Conservation (phyloP, 53 echinoderm and acorn worm genomes). For the Pentamera pediparva region DNA sequence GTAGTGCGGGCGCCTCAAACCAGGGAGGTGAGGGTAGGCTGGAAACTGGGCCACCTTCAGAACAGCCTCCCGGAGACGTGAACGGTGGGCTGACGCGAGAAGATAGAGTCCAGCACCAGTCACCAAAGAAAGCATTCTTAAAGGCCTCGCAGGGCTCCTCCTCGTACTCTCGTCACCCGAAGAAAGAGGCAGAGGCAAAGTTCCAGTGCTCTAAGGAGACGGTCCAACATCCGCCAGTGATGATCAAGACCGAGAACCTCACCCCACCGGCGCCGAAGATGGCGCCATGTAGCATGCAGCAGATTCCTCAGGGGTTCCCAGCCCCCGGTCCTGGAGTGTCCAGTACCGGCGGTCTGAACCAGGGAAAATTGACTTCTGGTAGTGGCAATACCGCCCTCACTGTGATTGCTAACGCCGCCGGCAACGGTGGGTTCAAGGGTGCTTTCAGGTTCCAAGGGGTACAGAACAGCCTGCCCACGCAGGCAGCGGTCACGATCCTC, state of each 20-base stretch:
- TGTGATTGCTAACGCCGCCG: background rate
- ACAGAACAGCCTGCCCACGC: background rate
- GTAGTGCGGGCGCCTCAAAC: slow-evolving; percentile 26
- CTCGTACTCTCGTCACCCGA: slow-evolving; percentile 32
- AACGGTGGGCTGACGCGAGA: slow-evolving; percentile 29
- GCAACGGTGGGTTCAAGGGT: background rate
- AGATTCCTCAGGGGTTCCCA: background rate
- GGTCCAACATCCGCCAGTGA: background rate
- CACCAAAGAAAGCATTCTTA: slow-evolving; percentile 37
- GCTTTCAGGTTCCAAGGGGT: background rate
- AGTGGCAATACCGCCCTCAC: slow-evolving; percentile 19
- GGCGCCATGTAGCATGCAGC: background rate
- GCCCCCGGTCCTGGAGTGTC: too few species aligned
- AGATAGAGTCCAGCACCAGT: slow-evolving; percentile 32
- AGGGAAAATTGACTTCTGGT: slow-evolving; percentile 3
- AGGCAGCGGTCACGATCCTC: slow-evolving; percentile 8
- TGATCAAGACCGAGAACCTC: background rate
- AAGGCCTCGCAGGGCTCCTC: slow-evolving; percentile 24
- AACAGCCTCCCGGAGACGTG: too few species aligned
- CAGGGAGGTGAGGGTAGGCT: slow-evolving; percentile 1
- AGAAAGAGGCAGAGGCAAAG: slow-evolving; percentile 22
- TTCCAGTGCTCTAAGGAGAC: slow-evolving; percentile 19
- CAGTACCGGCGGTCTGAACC: background rate
- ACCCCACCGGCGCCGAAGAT: background rate
- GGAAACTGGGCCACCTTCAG: slow-evolving; percentile 25